Base-by-base conservation (phyloP, 2,888 invertebrate species). In the Tinea trinotella region DNA sequence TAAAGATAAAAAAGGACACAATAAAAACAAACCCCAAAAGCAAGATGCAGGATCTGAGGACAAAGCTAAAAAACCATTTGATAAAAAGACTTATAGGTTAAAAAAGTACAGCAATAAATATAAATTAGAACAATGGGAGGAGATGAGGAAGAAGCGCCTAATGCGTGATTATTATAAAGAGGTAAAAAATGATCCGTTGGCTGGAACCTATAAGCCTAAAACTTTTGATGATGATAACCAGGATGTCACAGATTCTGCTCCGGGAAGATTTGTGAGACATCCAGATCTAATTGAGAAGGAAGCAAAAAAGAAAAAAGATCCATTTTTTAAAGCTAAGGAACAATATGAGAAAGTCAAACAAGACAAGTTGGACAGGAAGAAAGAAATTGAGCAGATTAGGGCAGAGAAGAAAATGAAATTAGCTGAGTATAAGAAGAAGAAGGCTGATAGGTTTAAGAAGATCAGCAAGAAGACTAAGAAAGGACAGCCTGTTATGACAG, bases 401-500 rank as follows among this genome's bases (percentile, higher is more conserved):
- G 78, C 87, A 46, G 91, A 92, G 64, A 88, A 82, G 59, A 85
- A 88, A 54, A 83, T 88, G 64, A 92, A 92, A 9, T 63, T 92
- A 35, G 85, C 87, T 59, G 88, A 88, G 59, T 93, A 92, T 63
- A 91, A 90, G 61, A 87, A 90, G 65, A 91, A 91, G 62, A 93
- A 92, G 62, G 81, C 89, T 49, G 90, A 91, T 52, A 90, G 88
- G 56, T 91, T 88, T 58, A 93, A 92, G 74, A 91, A 90, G 59
- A 74, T 95, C 40, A 92, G 90, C 50, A 91, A 91, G 67, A 93
- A 90, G 67, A 96, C 92, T 0, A 91, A 89, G 62, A 93, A 89
- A 63, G 96, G 96, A 0, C 96, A 96, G 67, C 96, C 96, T 0
- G 79, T 95, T 1, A 95, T 96, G 95, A 93, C 91, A 56, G 92